These are phyloP conservation scores for Drosophila auraria DNA, from an alignment of 1,140 invertebrate species.

Conservation along the genomic window DNA sequence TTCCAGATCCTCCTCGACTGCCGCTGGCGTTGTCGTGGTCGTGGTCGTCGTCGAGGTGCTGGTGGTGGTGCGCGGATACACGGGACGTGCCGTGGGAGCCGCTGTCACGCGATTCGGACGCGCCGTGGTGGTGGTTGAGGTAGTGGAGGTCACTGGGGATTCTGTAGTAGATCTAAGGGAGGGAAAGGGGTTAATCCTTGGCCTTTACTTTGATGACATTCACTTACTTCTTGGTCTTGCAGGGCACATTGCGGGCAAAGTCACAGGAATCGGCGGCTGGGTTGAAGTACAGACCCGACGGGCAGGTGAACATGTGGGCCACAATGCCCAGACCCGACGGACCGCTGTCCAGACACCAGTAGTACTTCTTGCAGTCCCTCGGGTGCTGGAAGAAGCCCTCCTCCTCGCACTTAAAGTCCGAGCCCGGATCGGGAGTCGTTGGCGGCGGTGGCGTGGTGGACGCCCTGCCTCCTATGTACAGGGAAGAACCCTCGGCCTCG, in stretches of 20 bases:
- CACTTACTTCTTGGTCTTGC: constrained; percentile 87
- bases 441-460: constrained; percentile 95
- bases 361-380: constrained; percentile 96
- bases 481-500: constrained; percentile 80
- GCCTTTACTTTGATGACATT: constrained; percentile 39
- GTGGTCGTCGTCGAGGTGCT: constrained; percentile 85
- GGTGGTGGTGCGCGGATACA: constrained; percentile 83
- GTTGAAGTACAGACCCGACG: constrained; percentile 96
- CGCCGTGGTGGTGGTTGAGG: constrained; percentile 70
- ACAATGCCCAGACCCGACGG: constrained; percentile 95
- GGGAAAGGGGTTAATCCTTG: constrained; percentile 14
- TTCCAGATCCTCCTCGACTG: constrained; percentile 87
- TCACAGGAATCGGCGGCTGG: constrained; percentile 96
- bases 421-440: constrained; percentile 94
- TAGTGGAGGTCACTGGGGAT: constrained; percentile 85
- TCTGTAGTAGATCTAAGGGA: constrained; percentile 85
- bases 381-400: constrained; percentile 98
- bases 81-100: constrained; percentile 56
- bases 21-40: constrained; percentile 68
- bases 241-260: constrained; percentile 94
- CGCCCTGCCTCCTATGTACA: constrained; percentile 85
- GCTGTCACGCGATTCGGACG: constrained; percentile 72
- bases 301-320: constrained; percentile 97
- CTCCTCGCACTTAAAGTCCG: constrained; percentile 95
- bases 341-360: constrained; percentile 96